phyloP scores from a whole-genome alignment of 2,888 invertebrate species.

The Aethes cnicana region DNA sequence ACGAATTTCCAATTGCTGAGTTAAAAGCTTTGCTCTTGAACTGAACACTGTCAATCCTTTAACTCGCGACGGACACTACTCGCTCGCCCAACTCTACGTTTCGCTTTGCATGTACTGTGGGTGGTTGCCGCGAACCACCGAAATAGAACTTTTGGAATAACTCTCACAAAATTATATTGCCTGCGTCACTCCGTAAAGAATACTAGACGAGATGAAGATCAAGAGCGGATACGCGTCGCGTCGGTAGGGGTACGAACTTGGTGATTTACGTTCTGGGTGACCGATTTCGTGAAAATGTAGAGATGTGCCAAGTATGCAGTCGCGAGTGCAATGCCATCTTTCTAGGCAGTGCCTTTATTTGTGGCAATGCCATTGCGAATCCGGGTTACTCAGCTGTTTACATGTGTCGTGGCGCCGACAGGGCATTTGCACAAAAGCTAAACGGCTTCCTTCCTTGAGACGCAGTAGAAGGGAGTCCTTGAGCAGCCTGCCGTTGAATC shows the following conservation, averaged over 20 bases:
- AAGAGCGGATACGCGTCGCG: slow-evolving; percentile 53
- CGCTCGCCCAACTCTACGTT: slow-evolving; percentile 59
- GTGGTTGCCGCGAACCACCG: slow-evolving; percentile 67
- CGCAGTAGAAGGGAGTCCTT: slow-evolving; percentile 77
- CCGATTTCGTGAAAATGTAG: slow-evolving; percentile 11
- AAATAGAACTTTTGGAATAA: slow-evolving; percentile 82
- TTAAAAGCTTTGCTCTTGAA: slow-evolving; percentile 25
- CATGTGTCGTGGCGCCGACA: slow-evolving; percentile 6
- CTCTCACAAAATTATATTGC: slow-evolving; percentile 75
- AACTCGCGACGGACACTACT: slow-evolving; percentile 57
- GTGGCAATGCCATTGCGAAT: neutral
- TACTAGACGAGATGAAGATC: slow-evolving; percentile 68
- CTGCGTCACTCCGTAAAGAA: slow-evolving; percentile 65
- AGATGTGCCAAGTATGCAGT: slow-evolving; percentile 2
- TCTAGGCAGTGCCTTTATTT: neutral
- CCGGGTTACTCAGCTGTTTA: neutral
- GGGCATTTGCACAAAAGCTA: slow-evolving; percentile 29
- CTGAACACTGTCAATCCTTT: slow-evolving; percentile 42
- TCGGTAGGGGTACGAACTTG: slow-evolving; percentile 30
- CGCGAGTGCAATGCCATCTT: slow-evolving; percentile 1
- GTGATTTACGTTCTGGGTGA: slow-evolving; percentile 27
- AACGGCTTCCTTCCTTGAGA: slow-evolving; percentile 49
- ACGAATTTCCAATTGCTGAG: slow-evolving; percentile 6
- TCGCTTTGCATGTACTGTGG: slow-evolving; percentile 61
- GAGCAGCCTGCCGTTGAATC: slow-evolving; percentile 69